Conservation (phyloP, 2,888 invertebrate species). For the Psylliodes chrysocephalus region DNA sequence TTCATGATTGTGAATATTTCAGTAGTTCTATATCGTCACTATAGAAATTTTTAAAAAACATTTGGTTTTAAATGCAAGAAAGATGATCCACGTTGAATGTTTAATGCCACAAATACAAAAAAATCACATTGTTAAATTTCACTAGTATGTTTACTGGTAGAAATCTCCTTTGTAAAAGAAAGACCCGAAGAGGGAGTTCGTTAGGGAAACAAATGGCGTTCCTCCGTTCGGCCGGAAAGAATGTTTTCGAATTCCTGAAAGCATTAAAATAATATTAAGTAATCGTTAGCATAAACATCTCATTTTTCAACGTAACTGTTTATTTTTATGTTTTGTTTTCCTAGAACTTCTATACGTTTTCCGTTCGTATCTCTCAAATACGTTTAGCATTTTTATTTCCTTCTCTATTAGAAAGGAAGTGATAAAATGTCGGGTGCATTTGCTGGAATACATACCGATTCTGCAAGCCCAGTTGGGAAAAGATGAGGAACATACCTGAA, state of each 20-base stretch:
- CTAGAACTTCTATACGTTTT: constrained; percentile 36
- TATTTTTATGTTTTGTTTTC: constrained; percentile 43
- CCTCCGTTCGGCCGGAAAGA: constrained; percentile 21
- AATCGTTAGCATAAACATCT: constrained; percentile 44
- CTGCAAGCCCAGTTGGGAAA: not conserved
- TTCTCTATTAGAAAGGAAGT: constrained; percentile 1
- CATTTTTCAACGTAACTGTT: constrained; percentile 42
- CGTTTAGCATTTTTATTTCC: constrained; percentile 46
- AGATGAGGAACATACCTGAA: constrained; percentile 16
- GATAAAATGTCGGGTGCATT: not conserved
- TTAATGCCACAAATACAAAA: too few relatives aligned
- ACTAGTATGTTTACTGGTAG: constrained; percentile 7
- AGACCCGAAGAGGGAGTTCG: constrained; percentile 2
- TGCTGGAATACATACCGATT: constrained; percentile 18
- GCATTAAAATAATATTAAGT: constrained; percentile 42
- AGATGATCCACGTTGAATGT: too few relatives aligned
- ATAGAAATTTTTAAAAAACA: too few relatives aligned
- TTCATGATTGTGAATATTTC: too few relatives aligned
- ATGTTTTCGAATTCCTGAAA: constrained; percentile 33
- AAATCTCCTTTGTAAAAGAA: not conserved
- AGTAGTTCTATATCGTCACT: too few relatives aligned
- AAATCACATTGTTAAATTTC: too few relatives aligned
- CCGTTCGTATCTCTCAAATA: constrained; percentile 35
- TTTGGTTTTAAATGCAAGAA: too few relatives aligned
- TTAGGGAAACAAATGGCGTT: constrained; percentile 27